Conservation (phyloP, 2,888 invertebrate genomes). For the Volucella inflata region DNA sequence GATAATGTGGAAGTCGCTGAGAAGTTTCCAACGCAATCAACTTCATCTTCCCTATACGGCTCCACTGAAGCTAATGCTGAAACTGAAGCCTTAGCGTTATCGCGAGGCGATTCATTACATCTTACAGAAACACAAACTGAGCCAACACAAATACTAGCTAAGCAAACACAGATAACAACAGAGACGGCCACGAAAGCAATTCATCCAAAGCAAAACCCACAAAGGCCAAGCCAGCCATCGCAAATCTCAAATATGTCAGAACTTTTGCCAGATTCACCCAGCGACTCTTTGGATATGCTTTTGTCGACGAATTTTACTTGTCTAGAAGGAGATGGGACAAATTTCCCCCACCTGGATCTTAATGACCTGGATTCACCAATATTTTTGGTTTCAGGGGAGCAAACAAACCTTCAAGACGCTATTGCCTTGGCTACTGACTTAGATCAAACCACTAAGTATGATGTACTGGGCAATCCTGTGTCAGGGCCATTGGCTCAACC, state of each 20-base stretch:
- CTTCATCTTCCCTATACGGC: too few relatives aligned
- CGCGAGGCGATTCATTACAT: too few relatives aligned
- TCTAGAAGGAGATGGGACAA: slow-evolving; percentile 59
- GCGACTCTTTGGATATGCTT: slow-evolving; percentile 72
- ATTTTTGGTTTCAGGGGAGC: slow-evolving; percentile 70
- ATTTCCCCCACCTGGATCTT: slow-evolving; percentile 62
- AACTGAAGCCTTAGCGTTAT: too few relatives aligned
- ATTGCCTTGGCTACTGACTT: slow-evolving; percentile 77
- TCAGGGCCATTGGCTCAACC: background rate
- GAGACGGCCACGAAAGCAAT: slow-evolving; percentile 40
- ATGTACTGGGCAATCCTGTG: slow-evolving; percentile 42
- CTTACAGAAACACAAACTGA: too few relatives aligned
- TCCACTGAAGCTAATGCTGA: too few relatives aligned
- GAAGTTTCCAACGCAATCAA: too few relatives aligned
- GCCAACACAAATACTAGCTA: too few relatives aligned
- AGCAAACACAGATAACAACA: too few relatives aligned
- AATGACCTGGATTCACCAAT: slow-evolving; percentile 63
- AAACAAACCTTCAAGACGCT: slow-evolving; percentile 78
- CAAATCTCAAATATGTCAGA: slow-evolving; percentile 75
- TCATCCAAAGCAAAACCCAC: slow-evolving; percentile 4
- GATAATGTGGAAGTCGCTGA: slow-evolving; percentile 31
- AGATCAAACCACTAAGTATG: slow-evolving; percentile 57
- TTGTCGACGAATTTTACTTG: slow-evolving; percentile 50
- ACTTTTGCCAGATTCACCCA: slow-evolving; percentile 74
- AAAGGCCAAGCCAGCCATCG: slow-evolving; percentile 9